Conservation (phyloP, 92 coral and sea anemone genomes). For the Paragorgia papillata region DNA sequence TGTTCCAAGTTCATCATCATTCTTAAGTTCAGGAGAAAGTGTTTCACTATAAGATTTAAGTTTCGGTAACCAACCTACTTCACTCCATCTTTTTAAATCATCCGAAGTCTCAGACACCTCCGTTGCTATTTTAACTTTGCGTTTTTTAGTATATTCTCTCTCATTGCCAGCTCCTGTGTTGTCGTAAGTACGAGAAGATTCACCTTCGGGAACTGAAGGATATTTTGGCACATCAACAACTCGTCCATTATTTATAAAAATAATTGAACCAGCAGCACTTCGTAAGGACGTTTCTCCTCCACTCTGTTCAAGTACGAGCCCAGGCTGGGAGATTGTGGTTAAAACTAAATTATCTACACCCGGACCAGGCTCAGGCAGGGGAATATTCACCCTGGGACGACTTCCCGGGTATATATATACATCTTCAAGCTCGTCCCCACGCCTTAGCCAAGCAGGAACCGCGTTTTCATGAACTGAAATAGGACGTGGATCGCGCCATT, state of each 20-base stretch:
- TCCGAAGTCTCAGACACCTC: background rate
- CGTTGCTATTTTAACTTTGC: background rate
- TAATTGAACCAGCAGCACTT: slow-evolving; percentile 20
- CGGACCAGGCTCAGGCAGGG: background rate
- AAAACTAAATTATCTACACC: slow-evolving; percentile 18
- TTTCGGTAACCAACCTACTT: slow-evolving; percentile 1
- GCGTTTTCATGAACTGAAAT: background rate
- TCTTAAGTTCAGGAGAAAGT: background rate
- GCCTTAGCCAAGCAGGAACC: background rate
- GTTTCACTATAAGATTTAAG: background rate
- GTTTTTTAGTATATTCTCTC: background rate
- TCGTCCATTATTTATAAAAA: slow-evolving; percentile 23
- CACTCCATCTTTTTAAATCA: slow-evolving; percentile 1
- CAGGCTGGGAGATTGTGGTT: slow-evolving; percentile 4
- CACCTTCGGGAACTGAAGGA: background rate
- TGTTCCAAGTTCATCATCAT: background rate
- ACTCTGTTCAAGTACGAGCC: background rate
- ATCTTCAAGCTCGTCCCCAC: background rate
- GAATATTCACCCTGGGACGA: slow-evolving; percentile 20
- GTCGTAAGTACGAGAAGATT: background rate
- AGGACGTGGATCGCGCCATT: slow-evolving; percentile 22
- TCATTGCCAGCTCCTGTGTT: background rate
- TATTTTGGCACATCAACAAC: slow-evolving; percentile 16
- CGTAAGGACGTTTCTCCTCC: slow-evolving; percentile 23
- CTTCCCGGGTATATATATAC: slow-evolving; percentile 9